These are phyloP conservation scores for Vespertilio murinus DNA, from an alignment of 2,797 vertebrate genomes.

Conservation along the genomic window DNA sequence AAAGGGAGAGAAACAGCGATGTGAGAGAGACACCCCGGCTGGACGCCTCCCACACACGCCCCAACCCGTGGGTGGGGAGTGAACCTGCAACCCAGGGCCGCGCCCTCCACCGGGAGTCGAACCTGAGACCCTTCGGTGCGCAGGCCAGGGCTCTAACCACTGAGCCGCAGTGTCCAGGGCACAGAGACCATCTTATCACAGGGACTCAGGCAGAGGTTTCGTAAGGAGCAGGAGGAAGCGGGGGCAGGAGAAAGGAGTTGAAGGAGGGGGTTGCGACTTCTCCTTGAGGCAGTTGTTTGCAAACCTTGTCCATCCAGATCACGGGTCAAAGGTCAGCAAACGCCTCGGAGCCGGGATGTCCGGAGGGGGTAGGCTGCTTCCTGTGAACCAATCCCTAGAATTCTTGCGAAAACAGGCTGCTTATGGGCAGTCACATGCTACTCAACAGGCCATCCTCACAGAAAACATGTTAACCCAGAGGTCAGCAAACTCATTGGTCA, in stretches of 20 bases:
- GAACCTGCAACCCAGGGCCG: no score
- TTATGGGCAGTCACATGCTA: neutral
- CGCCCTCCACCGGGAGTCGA: no score
- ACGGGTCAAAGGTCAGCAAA: neutral
- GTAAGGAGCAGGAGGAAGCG: neutral
- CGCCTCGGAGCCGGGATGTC: neutral
- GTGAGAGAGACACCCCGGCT: no score
- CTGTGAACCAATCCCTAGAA: neutral
- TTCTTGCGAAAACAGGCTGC: neutral
- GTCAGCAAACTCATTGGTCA: no score
- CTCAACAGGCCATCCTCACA: neutral
- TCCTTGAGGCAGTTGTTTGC: neutral
- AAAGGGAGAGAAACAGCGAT: no score
- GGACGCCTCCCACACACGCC: no score
- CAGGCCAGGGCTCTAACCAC: no score
- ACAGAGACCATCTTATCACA: neutral
- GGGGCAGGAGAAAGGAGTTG: neutral
- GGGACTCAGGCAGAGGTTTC: neutral
- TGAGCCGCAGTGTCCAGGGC: no score
- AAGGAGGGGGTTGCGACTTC: neutral
- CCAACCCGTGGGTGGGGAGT: no score
- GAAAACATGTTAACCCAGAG: neutral
- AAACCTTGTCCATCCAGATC: neutral
- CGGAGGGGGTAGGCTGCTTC: neutral
- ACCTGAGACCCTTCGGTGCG: no score